phyloP scores from a whole-genome alignment of 2,797 vertebrate genomes.

The Choloepus didactylus region DNA sequence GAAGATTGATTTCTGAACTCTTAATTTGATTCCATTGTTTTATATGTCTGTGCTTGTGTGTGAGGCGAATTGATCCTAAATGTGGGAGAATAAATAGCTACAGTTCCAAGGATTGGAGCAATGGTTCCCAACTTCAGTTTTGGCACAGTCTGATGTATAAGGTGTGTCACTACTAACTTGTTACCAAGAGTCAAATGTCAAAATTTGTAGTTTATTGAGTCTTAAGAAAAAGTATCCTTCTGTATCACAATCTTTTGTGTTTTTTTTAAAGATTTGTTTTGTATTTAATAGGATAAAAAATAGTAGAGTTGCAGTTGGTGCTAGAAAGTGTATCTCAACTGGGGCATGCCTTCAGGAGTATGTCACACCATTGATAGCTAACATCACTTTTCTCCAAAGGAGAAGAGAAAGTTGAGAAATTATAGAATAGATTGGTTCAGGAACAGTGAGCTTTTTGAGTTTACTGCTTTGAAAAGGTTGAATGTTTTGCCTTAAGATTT shows the following conservation, averaged over 20 bases:
- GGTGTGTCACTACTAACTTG: background rate
- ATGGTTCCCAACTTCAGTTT: background rate
- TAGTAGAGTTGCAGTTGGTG: background rate
- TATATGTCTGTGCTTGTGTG: no score
- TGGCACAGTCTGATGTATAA: background rate
- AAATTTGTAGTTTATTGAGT: slow-evolving; percentile 39
- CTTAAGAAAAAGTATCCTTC: background rate
- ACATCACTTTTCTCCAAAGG: background rate
- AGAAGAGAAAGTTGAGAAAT: slow-evolving; percentile 2
- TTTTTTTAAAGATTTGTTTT: background rate
- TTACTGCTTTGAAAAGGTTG: background rate
- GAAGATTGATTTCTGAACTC: no score
- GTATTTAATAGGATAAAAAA: slow-evolving; percentile 34
- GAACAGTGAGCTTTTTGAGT: slow-evolving; percentile 25
- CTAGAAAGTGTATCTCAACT: background rate
- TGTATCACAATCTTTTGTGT: background rate
- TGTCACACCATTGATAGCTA: background rate
- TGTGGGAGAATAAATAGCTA: background rate
- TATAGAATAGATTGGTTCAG: background rate
- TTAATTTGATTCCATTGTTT: no score
- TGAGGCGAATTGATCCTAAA: background rate
- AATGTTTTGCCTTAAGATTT: slow-evolving; percentile 44
- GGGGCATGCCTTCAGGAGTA: background rate
- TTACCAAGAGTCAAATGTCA: slow-evolving; percentile 19
- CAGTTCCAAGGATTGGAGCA: background rate